Base-by-base conservation (phyloP, 30 jellyfish, hydroid and myxozoan genomes). In the Sanderia malayensis region DNA sequence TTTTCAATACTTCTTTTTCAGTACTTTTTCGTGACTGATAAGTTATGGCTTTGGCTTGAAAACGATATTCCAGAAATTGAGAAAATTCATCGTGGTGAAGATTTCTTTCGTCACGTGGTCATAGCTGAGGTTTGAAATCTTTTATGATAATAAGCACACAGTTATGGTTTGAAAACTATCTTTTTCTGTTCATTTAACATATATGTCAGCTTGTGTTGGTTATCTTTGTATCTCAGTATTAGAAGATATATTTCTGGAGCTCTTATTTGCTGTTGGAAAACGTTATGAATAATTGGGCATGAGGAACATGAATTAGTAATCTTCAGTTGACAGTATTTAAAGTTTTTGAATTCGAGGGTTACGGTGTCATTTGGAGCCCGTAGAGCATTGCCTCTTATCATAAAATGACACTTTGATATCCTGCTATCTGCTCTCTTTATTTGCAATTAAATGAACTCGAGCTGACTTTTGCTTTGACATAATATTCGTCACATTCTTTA, bases 301-400 rank as follows among this genome's bases (percentile, higher is more conserved):
- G n/a, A n/a, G n/a, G 55, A 41, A 41, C 55, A 41, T 41, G 55
- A 41, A 41, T 41, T 41, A 41, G 55, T 41, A 41, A 41, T 41
- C 55, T 41, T 41, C 55, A 41, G 55, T 41, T 41, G 55, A 41
- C 55, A 41, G 55, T 41, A 41, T 41, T 41, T 41, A 41, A 41
- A 41, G 55, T 41, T 41, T 41, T 41, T 41, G 55, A 41, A 41
- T 41, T 41, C 15, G 55, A 41, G 55, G 55, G 55, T 41, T 41
- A 41, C 55, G 55, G 55, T 41, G 55, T 41, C 55, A 41, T 15
- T 41, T 41, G 55, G 55, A 41, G 55, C 55, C 55, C 55, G 55
- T 41, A 41, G 55, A 41, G 55, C 55, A 41, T 41, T 41, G 55
- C 55, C 15, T 41, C 55, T 41, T 41, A 8, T 41, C 8, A 41